A percentile compares a stretch with the other conserved stretches of the same genome.
phyloP scores from a whole-genome alignment of 2,888 invertebrate genomes.

The Ormyrus labotus region DNA sequence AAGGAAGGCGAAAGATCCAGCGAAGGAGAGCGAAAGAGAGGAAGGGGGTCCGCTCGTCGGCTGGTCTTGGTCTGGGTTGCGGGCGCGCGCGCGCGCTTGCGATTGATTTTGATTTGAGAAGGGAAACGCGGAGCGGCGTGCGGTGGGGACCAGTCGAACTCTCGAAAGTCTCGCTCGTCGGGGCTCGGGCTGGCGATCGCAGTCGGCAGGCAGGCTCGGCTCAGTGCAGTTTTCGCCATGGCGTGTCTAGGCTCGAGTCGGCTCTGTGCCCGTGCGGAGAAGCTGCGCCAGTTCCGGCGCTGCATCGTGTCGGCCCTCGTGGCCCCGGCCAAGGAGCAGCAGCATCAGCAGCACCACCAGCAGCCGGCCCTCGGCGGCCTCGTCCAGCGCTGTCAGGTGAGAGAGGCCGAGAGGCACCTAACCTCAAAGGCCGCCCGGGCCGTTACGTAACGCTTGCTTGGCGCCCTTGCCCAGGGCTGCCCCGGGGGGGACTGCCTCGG shows the following conservation, averaged over 20 bases:
- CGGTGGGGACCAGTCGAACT: slow-evolving; percentile 65
- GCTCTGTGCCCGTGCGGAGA: slow-evolving; percentile 89
- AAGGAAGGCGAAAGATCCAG: slow-evolving; percentile 21
- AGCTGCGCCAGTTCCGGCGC: slow-evolving; percentile 87
- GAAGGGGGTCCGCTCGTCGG: too few relatives aligned
- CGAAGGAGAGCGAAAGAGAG: too few relatives aligned
- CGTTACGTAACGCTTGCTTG: background rate
- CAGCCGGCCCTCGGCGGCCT: slow-evolving; percentile 73
- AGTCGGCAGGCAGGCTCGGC: slow-evolving; percentile 75
- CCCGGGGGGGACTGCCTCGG: background rate
- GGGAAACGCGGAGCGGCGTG: slow-evolving; percentile 44
- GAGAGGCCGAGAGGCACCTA: too few relatives aligned
- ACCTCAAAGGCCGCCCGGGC: too few relatives aligned
- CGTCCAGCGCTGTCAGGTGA: slow-evolving; percentile 76
- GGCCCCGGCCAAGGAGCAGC: slow-evolving; percentile 68
- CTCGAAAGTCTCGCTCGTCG: background rate
- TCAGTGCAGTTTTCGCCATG: slow-evolving; percentile 86
- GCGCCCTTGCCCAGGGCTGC: background rate
- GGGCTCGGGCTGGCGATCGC: background rate
- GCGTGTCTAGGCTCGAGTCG: slow-evolving; percentile 90
- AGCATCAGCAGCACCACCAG: slow-evolving; percentile 82
- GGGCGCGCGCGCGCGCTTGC: too few relatives aligned
- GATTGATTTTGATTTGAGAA: slow-evolving; percentile 49
- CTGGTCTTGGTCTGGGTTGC: too few relatives aligned
- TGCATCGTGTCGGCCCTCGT: slow-evolving; percentile 12